phyloP scores from a whole-genome alignment of 2,888 invertebrate species.

The Aricia artaxerxes region DNA sequence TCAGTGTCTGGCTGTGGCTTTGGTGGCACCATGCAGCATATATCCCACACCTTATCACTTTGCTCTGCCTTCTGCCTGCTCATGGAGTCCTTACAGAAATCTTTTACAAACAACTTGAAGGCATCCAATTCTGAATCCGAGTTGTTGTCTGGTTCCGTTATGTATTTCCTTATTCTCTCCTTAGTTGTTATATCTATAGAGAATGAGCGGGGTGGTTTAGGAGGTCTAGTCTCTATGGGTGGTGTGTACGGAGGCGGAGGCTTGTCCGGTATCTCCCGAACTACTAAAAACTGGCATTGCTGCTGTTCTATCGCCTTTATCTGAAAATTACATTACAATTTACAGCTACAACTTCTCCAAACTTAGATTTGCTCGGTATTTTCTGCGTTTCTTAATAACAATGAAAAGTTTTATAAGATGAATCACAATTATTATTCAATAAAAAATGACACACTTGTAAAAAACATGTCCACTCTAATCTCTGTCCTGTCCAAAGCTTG shows the following conservation, averaged over 20 bases:
- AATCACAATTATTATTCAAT: too few species aligned
- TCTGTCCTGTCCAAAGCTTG: too few species aligned
- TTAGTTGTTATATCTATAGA: constrained; percentile 49
- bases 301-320: constrained; percentile 73
- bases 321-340: constrained; percentile 47
- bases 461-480: too few species aligned
- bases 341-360: neutral
- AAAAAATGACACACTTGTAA: too few species aligned
- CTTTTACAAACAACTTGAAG: constrained; percentile 60
- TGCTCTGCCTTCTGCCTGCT: constrained; percentile 50
- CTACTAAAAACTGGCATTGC: constrained; percentile 63
- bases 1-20: constrained; percentile 49
- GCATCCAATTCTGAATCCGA: constrained; percentile 49
- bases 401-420: too few species aligned
- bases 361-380: neutral
- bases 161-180: constrained; percentile 50
- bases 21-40: constrained; percentile 61
- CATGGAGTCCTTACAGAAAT: constrained; percentile 60
- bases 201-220: constrained; percentile 54
- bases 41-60: constrained; percentile 67
- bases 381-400: neutral
- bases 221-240: constrained; percentile 52
- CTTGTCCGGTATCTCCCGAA: constrained; percentile 74
- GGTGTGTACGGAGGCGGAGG: constrained; percentile 75
- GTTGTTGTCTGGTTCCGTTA: constrained; percentile 39